Base-by-base conservation (phyloP, 2,113 vertebrate species). In the Embiotoca jacksoni region DNA sequence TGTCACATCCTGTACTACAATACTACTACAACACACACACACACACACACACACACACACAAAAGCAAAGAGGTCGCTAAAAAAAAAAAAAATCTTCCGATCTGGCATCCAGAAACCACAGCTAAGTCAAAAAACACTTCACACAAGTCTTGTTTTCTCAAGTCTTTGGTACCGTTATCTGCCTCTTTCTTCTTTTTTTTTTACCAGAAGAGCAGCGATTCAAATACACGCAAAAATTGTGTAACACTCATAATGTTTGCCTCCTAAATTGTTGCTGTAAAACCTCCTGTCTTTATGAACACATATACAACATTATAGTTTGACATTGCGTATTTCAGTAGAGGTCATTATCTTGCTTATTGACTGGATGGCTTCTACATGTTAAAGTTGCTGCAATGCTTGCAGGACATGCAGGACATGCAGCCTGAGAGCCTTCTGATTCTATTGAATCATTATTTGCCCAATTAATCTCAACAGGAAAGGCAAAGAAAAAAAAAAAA, bases 271-370 rank as follows among this genome's bases (percentile, higher is more conserved):
- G 47, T 13, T 76, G 41, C 49, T 3, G 6, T 52, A 37, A 60
- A 50, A 57, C 30, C n/a, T 3, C 37, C 3, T 23, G 23, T 23
- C 4, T 3, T 67, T 32, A 23, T 23, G 23, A 23, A 23, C 23
- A 23, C 23, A 23, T 23, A 23, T 36, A 52, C 16, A 6, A 7
- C 50, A 36, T 63, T 3, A 52, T 39, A 54, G 37, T 37, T 35
- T 56, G 55, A 80, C 44, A 68, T 74, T 75, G 73, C 56, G 6
- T 56, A 37, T 78, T 63, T 65, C 11, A 49, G 57, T 5, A 47
- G 49, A 80, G 73, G 83, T 75, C 70, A 62, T 32, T 65, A 30
- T 66, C 31, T 32, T 61, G 13, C 50, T 41, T 55, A 70, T 52
- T 66, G 58, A 60, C 11, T 0, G 32, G 52, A 37, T 49, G 39